Evolutionary conservation across 2,797 vertebrate genomes (phyloP).

Genomic region (Sylvia borin): DNA sequence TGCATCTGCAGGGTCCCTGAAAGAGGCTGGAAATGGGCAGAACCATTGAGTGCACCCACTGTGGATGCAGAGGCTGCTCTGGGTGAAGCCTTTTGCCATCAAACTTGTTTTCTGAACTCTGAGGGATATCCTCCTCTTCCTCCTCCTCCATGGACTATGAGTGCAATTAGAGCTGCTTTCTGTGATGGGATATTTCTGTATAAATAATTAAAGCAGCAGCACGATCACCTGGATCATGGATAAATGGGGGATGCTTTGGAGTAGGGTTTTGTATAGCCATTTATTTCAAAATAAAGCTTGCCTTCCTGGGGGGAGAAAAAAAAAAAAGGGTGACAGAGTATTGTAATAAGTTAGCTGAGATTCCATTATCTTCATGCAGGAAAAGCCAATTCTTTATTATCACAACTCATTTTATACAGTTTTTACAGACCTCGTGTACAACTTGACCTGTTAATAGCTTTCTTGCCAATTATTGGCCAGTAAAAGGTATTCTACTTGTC

Average conservation of each 20-base stretch:
- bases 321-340: neutral
- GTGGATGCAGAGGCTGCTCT: constrained; percentile 96
- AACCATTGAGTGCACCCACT: constrained; percentile 97
- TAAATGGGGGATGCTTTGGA: neutral
- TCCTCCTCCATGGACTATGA: neutral
- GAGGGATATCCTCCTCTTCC: neutral
- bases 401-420: neutral
- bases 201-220: neutral
- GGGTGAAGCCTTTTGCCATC: constrained; percentile 77
- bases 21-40: constrained; percentile 96
- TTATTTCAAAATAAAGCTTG: constrained; percentile 64
- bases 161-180: neutral
- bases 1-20: constrained; percentile 98
- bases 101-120: neutral
- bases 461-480: neutral
- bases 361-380: neutral
- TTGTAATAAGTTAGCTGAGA: neutral
- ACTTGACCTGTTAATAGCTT: neutral
- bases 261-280: constrained; percentile 2
- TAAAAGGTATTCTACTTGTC: neutral
- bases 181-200: neutral
- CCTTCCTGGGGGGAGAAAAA: neutral
- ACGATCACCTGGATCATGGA: neutral
- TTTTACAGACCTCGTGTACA: neutral
- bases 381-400: neutral